A percentile compares a stretch with the other conserved stretches of the same genome.
Evolutionary conservation across 2,797 vertebrate species (phyloP).

Genomic region (Chaenodraco wilsoni): DNA sequence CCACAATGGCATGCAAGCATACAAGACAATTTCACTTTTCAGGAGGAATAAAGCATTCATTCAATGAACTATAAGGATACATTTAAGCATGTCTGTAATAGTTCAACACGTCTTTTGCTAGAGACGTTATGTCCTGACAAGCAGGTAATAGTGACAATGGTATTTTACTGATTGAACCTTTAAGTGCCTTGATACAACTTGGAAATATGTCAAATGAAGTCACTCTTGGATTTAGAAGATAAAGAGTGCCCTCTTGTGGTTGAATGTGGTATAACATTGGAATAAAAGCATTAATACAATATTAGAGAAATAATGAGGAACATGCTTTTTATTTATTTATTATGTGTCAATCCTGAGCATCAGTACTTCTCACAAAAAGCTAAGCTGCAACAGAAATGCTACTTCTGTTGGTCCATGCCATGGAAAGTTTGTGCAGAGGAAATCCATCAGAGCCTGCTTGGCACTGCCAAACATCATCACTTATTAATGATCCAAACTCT

Average conservation of each 20-base stretch:
- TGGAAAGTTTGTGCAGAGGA: slow-evolving; percentile 18
- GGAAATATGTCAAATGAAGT: neutral
- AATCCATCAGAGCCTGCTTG: slow-evolving; percentile 25
- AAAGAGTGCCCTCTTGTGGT: slow-evolving; percentile 67
- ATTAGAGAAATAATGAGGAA: neutral
- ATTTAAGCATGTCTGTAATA: neutral
- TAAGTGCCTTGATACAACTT: neutral
- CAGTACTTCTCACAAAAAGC: neutral
- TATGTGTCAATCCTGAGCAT: neutral
- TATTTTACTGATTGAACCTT: neutral
- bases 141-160: neutral
- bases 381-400: neutral
- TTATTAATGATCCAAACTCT: slow-evolving; percentile 73
- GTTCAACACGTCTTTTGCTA: no score
- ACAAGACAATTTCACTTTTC: neutral
- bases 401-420: slow-evolving; percentile 11
- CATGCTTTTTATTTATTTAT: neutral
- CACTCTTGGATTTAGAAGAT: slow-evolving; percentile 1
- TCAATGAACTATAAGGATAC: neutral
- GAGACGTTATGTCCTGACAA: neutral
- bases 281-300: neutral
- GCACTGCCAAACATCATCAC: slow-evolving; percentile 55
- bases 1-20: slow-evolving; percentile 11
- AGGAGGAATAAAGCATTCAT: neutral
- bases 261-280: neutral